Percentiles rank a stretch among this genome's conserved stretches.
phyloP scores from a whole-genome alignment of 1,140 invertebrate species.

The Argopecten irradians region DNA sequence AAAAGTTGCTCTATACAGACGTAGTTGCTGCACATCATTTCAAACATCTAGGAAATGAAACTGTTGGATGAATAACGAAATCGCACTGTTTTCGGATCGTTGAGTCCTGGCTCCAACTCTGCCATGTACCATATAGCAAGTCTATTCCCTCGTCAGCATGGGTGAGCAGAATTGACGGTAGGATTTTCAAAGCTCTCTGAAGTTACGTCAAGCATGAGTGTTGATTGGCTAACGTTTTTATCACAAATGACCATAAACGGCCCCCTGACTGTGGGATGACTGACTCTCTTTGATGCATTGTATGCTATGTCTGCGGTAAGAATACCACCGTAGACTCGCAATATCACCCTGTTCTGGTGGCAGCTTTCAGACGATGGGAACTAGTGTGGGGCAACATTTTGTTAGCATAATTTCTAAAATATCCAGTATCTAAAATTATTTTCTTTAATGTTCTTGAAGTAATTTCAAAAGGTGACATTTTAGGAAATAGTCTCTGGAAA shows the following conservation, averaged over 20 bases:
- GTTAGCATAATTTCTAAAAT: too few species aligned
- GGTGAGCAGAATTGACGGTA: neutral
- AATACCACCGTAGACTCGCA: neutral
- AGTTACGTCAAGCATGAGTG: neutral
- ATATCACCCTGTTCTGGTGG: neutral
- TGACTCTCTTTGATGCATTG: neutral
- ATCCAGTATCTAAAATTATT: too few species aligned
- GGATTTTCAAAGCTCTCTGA: constrained; percentile 1
- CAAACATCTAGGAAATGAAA: too few species aligned
- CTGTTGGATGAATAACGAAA: neutral
- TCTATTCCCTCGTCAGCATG: neutral
- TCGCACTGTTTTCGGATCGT: neutral
- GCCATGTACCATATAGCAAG: neutral
- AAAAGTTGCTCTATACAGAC: too few species aligned
- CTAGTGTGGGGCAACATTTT: too few species aligned
- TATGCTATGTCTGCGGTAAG: neutral
- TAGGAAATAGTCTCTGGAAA: too few species aligned
- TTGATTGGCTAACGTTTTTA: constrained; percentile 21
- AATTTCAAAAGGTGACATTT: too few species aligned
- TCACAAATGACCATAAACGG: constrained; percentile 21
- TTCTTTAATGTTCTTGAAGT: too few species aligned
- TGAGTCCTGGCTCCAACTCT: neutral
- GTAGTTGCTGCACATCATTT: too few species aligned
- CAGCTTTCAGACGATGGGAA: neutral
- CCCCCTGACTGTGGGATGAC: neutral